Conservation (phyloP, 2,888 invertebrate genomes). For the Drosophila diplacantha region DNA sequence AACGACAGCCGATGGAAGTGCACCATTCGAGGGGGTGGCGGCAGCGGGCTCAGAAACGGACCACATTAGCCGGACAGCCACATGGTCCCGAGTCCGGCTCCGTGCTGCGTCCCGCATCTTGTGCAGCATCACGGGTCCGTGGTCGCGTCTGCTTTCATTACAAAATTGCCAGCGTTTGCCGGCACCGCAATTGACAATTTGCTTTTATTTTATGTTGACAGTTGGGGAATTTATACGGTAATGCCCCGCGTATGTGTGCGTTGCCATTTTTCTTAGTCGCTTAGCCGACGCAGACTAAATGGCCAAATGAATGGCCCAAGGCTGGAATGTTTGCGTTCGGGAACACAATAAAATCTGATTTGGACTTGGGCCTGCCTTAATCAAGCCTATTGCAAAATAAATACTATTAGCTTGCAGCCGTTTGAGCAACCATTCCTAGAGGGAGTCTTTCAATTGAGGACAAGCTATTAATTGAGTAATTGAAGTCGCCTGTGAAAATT, state of each 20-base stretch:
- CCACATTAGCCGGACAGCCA: conserved; percentile 50
- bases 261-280: conserved; percentile 48
- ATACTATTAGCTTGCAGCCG: background rate
- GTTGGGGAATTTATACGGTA: conserved; percentile 66
- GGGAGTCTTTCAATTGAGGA: background rate
- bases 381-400: no score
- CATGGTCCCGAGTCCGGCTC: conserved; percentile 31
- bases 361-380: background rate
- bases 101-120: conserved; percentile 8
- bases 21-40: background rate
- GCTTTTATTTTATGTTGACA: conserved; percentile 67
- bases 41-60: background rate
- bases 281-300: conserved; percentile 33
- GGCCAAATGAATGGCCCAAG: conserved; percentile 32
- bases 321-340: conserved; percentile 4
- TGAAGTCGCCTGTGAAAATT: background rate
- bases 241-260: conserved; percentile 26
- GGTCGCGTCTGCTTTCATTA: conserved; percentile 61
- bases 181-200: conserved; percentile 68
- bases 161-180: conserved; percentile 62
- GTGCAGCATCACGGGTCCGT: conserved; percentile 16
- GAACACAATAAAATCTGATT: background rate
- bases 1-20: conserved; percentile 36
- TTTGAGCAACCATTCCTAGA: background rate
- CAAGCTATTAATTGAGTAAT: background rate